Percentiles rank a stretch among this genome's conserved stretches.
phyloP scores from a whole-genome alignment of 2,888 invertebrate species.

The Unio pictorum region DNA sequence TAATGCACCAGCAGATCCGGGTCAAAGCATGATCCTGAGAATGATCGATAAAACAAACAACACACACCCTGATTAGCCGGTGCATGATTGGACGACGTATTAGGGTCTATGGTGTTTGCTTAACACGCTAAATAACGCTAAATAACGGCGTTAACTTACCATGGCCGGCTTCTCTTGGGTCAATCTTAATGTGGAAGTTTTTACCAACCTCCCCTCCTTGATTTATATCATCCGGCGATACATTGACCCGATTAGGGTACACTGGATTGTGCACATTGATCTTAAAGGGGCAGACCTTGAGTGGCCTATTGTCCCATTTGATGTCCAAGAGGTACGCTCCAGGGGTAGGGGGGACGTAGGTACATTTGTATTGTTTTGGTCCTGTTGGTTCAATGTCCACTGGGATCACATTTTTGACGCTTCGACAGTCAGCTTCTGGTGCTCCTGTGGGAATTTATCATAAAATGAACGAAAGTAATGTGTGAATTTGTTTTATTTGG shows the following conservation, averaged over 20 bases:
- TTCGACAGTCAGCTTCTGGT: constrained; percentile 40
- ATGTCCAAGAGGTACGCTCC: constrained; percentile 59
- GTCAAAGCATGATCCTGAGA: neutral
- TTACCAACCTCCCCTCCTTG: constrained; percentile 35
- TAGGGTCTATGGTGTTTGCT: neutral
- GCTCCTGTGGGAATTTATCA: constrained; percentile 29
- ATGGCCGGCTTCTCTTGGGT: constrained; percentile 52
- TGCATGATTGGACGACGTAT: neutral
- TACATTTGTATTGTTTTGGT: constrained; percentile 49
- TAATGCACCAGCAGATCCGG: too few relatives aligned
- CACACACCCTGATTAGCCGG: neutral
- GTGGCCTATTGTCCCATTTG: constrained; percentile 56
- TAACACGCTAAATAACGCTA: too few relatives aligned
- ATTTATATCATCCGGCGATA: constrained; percentile 31
- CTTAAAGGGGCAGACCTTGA: constrained; percentile 60
- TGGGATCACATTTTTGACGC: constrained; percentile 42
- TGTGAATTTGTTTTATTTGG: too few relatives aligned
- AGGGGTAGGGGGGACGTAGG: constrained; percentile 48
- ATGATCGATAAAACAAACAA: neutral
- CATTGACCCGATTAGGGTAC: constrained; percentile 38
- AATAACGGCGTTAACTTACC: constrained; percentile 22
- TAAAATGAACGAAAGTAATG: too few relatives aligned
- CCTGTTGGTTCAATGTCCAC: constrained; percentile 33
- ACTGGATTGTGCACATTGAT: constrained; percentile 51
- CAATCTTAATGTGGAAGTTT: constrained; percentile 49